Base-by-base conservation (phyloP, 2,888 invertebrate genomes). In the Eupithecia subfuscata region DNA sequence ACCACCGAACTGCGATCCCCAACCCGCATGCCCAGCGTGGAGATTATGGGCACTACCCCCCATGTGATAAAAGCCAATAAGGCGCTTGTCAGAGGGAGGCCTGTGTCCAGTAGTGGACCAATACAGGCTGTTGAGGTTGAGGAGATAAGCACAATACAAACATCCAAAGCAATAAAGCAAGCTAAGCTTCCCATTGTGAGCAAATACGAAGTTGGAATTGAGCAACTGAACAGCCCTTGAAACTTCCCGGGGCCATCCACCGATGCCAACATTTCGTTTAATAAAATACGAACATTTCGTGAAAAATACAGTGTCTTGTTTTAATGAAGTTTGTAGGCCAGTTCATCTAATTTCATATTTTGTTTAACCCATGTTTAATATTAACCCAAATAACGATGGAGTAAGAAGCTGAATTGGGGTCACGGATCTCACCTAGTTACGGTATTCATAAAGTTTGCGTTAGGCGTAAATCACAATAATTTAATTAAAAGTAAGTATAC, bases 361-460 rank as follows among this genome's bases (percentile, higher is more conserved):
- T 60, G 64, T 76, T 70, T 30, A 30, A 30, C 30, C 30, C 30
- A 30, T 69, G 34, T 7, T 7, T 9, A 65, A 60, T 71, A 76
- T 22, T 69, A 78, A 77, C 75, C 65, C 74, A 80, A 72, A 71
- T 74, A 73, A 75, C 70, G 68, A 56, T 73, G 69, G 70, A 70
- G 74, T 76, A 71, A 75, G 73, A 68, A 64, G 56, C 43, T 18
- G 67, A 68, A 79, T 40, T 30, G 67, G 74, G 52, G 52, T 56
- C 52, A 56, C n/a, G 52, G 79, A 75, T 73, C 78, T 67, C 25
- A 11, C 9, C 43, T 43, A 72, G 56, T 74, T 77, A 63, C 68
- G 2, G 22, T 22, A 56, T 22, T 56, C 52, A 56, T 12, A 56
- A 56, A 22, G 11, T 56, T 56, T 11, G 4, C 25, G 60, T 25